phyloP scores from a whole-genome alignment of 2,797 vertebrate genomes.

The Oreonectes daqikongensis region DNA sequence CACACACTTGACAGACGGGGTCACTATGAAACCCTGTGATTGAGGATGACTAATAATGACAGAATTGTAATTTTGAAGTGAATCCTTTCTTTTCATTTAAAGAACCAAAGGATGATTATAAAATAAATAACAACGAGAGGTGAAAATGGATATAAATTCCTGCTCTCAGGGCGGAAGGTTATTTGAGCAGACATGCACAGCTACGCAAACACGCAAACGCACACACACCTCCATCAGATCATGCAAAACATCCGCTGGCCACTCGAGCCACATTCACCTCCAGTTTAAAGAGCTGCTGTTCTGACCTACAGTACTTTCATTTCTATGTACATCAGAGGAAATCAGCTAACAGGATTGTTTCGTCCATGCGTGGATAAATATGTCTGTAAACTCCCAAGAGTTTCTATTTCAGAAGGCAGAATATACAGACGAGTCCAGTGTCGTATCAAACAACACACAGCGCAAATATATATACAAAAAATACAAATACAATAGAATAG shows the following conservation, averaged over 20 bases:
- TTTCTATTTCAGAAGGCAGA: slow-evolving; percentile 86
- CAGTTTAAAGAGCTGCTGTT: slow-evolving; percentile 73
- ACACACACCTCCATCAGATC: slow-evolving; percentile 2
- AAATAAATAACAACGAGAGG: slow-evolving; percentile 12
- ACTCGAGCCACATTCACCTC: slow-evolving; percentile 15
- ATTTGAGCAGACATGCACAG: slow-evolving; percentile 16
- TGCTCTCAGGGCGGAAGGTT: slow-evolving; percentile 18
- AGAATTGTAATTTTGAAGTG: neutral
- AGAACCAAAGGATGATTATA: neutral
- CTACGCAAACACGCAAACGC: slow-evolving; percentile 19
- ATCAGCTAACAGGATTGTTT: slow-evolving; percentile 78
- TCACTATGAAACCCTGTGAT: neutral
- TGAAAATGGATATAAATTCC: neutral
- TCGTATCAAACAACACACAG: slow-evolving; percentile 78
- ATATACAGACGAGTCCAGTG: slow-evolving; percentile 82
- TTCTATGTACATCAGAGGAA: slow-evolving; percentile 85
- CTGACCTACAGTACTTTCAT: slow-evolving; percentile 69
- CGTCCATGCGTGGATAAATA: slow-evolving; percentile 86
- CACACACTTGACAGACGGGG: neutral
- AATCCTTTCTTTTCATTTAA: neutral
- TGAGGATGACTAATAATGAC: neutral
- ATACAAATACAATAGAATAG: slow-evolving; percentile 78
- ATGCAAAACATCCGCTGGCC: slow-evolving; percentile 4
- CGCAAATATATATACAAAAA: slow-evolving; percentile 78
- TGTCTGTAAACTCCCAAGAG: slow-evolving; percentile 74